These are phyloP conservation scores for Phrixothrix hirtus DNA, from an alignment of 2,888 invertebrate species.

Conservation along the genomic window DNA sequence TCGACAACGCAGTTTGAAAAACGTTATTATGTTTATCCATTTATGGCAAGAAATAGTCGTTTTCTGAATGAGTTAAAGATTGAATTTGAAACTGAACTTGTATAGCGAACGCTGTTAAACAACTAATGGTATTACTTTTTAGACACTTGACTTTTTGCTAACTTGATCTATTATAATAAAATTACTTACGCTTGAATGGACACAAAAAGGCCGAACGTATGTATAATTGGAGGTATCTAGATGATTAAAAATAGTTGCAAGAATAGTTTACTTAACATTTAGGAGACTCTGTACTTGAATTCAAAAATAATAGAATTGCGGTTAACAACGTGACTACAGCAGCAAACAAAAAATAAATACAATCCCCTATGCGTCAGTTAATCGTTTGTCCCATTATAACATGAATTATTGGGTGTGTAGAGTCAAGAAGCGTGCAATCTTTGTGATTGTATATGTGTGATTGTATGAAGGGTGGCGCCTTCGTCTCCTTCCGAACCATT, in stretches of 20 bases:
- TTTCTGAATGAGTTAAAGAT: constrained; percentile 43
- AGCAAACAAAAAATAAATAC: constrained; percentile 27
- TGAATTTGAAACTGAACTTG: constrained; percentile 44
- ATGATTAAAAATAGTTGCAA: no score
- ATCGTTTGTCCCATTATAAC: constrained; percentile 42
- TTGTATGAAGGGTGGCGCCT: constrained; percentile 38
- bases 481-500: constrained; percentile 41
- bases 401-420: constrained; percentile 42
- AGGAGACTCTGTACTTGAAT: constrained; percentile 2
- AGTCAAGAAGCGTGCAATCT: constrained; percentile 41
- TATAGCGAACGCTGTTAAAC: constrained; percentile 46
- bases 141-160: constrained; percentile 42
- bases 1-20: constrained; percentile 33
- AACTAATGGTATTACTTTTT: constrained; percentile 51
- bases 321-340: constrained; percentile 22
- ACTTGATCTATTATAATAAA: constrained; percentile 24
- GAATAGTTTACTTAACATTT: no score
- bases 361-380: constrained; percentile 36
- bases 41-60: constrained; percentile 35
- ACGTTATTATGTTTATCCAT: constrained; percentile 38
- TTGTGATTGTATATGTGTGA: constrained; percentile 37
- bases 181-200: not conserved
- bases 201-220: not conserved
- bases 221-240: no score
- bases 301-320: constrained; percentile 24